Base-by-base conservation (phyloP, 1,140 invertebrate species). In the Parapsyche elsis region DNA sequence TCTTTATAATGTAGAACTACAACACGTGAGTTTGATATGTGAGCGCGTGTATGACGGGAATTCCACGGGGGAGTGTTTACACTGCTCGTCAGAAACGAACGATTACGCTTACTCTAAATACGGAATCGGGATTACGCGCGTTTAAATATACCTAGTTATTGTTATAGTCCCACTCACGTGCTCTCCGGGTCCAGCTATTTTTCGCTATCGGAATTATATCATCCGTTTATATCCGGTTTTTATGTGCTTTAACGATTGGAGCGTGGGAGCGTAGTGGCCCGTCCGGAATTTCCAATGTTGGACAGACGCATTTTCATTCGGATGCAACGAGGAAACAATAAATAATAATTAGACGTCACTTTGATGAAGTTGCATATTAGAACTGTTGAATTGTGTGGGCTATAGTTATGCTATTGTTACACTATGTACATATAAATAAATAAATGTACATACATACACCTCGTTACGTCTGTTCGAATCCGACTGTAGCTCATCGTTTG, bases 191-290 rank as follows among this genome's bases (percentile, higher is more conserved):
- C 57, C 9, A 19, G 16, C 57, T 9, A 61, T 61, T 53, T 53
- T 61, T 21, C 57, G 7, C n/a, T 19, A 61, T 61, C 16, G 57
- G n/a, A 61, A 61, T 61, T 61, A 61, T 61, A 61, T 61, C 57
- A 61, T 21, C 57, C n/a, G 16, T 61, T 21, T 61, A 61, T 61
- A 61, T 61, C 57, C 57, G 57, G n/a, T 61, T 61, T 61, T 61
- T 61, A 61, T 61, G 12, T 61, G 16, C 19, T 61, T 61, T 19
- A 16, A 21, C 21, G 57, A 21, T 1, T 21, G 57, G 30, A 38
- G 21, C 57, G 57, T 61, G 57, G 57, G 57, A 16, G 57, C 16
- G 16, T 19, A 19, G 9, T 16, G 7, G 57, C 16, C 5, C 57
- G 57, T 61, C 57, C 57, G 57, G 57, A 61, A 61, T 61, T 61